Conservation (phyloP, 1,140 invertebrate species). For the Diuraphis noxia region DNA sequence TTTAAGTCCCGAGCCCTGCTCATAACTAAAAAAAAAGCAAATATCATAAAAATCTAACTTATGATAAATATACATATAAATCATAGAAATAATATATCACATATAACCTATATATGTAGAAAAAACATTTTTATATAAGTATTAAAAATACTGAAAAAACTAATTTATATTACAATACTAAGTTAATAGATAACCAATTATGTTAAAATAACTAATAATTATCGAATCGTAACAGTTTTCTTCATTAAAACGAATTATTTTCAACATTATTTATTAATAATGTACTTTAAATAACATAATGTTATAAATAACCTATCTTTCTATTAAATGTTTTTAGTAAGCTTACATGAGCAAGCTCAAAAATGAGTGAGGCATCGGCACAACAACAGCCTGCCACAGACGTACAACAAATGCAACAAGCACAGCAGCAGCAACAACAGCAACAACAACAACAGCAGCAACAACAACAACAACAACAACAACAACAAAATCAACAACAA, state of each 20-base stretch:
- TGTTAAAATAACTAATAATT: neutral
- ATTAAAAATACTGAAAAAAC: too few species aligned
- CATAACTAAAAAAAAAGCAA: too few species aligned
- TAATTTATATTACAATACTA: too few species aligned
- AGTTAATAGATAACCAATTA: neutral
- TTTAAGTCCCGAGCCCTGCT: too few species aligned
- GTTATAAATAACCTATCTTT: neutral
- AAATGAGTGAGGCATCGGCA: constrained; percentile 49
- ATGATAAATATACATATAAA: neutral
- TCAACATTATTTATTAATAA: neutral
- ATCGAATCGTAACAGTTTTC: neutral
- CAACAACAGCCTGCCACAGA: constrained; percentile 49
- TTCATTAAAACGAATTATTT: neutral
- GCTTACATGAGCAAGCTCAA: constrained; percentile 35
- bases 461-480: constrained; percentile 60
- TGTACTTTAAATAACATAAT: neutral
- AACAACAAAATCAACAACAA: constrained; percentile 61
- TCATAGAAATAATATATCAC: too few species aligned
- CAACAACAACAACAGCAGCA: constrained; percentile 60
- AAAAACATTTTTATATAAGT: neutral
- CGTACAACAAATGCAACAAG: constrained; percentile 60
- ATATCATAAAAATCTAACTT: too few species aligned
- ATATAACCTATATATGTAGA: neutral
- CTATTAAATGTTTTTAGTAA: neutral
- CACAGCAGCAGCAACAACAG: constrained; percentile 60